Evolutionary conservation across 1,140 invertebrate species (phyloP).

Genomic region (Drosophila equinoxialis): DNA sequence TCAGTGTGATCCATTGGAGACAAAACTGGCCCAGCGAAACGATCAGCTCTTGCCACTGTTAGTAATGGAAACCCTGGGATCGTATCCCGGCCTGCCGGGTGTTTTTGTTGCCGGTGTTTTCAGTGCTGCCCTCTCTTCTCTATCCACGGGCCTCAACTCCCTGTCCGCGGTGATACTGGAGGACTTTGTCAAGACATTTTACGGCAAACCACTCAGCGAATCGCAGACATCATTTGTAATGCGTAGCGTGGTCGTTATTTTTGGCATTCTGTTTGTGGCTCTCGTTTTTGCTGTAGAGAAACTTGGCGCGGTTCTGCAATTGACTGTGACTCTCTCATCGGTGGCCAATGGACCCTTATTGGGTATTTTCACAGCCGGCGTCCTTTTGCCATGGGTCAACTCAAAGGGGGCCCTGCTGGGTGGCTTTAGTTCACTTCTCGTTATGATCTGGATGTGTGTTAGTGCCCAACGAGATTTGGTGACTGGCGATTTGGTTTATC

Average conservation of each 20-base stretch:
- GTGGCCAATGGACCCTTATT: slow-evolving; percentile 90
- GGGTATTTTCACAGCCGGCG: slow-evolving; percentile 91
- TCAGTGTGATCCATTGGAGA: slow-evolving; percentile 92
- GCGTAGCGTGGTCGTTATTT: slow-evolving; percentile 87
- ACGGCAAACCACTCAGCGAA: slow-evolving; percentile 86
- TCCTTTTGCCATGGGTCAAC: slow-evolving; percentile 92
- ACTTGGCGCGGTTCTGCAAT: slow-evolving; percentile 86
- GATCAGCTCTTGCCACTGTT: slow-evolving; percentile 90
- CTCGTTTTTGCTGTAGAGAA: slow-evolving; percentile 87
- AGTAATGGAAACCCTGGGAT: slow-evolving; percentile 91
- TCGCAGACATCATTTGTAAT: slow-evolving; percentile 87
- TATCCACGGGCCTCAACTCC: slow-evolving; percentile 95
- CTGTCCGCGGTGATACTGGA: slow-evolving; percentile 95
- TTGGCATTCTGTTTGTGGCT: slow-evolving; percentile 87
- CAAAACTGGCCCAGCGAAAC: slow-evolving; percentile 88
- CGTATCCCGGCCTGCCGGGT: slow-evolving; percentile 90
- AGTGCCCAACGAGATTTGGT: slow-evolving; percentile 90
- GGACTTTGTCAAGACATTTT: slow-evolving; percentile 89
- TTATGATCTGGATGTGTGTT: slow-evolving; percentile 93
- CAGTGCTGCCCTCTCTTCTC: slow-evolving; percentile 92
- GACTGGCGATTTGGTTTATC: slow-evolving; percentile 85
- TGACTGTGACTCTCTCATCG: slow-evolving; percentile 87
- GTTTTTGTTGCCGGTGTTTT: slow-evolving; percentile 94
- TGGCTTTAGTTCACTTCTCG: slow-evolving; percentile 87
- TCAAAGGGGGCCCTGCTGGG: slow-evolving; percentile 89